Percentiles rank a stretch among this genome's conserved stretches.
These are phyloP conservation scores for Brachypterus glaber DNA, from an alignment of 2,888 invertebrate genomes.

Conservation along the genomic window DNA sequence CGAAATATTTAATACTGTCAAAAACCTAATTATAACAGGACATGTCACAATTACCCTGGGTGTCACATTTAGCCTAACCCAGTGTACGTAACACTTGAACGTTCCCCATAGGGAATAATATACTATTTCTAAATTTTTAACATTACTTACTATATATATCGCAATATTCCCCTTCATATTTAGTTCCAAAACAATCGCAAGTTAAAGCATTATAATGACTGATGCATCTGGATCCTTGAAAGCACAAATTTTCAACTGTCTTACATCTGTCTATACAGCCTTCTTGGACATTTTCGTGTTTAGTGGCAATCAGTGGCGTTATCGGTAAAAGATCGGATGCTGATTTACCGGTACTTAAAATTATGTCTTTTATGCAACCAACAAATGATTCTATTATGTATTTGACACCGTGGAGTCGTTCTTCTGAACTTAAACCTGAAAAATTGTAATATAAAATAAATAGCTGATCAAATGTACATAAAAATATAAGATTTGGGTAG, in stretches of 20 bases:
- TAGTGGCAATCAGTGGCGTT: conserved; percentile 73
- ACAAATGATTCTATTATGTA: conserved; percentile 90
- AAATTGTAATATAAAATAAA: conserved; percentile 12
- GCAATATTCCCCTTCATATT: conserved; percentile 85
- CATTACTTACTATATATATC: conserved; percentile 82
- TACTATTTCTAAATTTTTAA: too few species aligned
- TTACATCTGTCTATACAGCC: conserved; percentile 79
- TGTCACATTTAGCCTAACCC: too few species aligned
- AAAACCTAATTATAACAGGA: too few species aligned
- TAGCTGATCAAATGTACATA: conserved; percentile 4
- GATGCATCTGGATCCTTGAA: conserved; percentile 78
- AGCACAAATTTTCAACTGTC: conserved; percentile 75
- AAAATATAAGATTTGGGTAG: conserved; percentile 3
- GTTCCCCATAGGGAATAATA: too few species aligned
- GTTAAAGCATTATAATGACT: conserved; percentile 84
- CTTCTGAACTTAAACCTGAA: conserved; percentile 75
- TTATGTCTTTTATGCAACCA: conserved; percentile 82
- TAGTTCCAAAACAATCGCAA: conserved; percentile 89
- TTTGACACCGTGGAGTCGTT: conserved; percentile 79
- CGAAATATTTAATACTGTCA: too few species aligned
- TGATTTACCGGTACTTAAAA: conserved; percentile 75
- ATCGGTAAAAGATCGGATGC: conserved; percentile 75
- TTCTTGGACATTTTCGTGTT: conserved; percentile 82
- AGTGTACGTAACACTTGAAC: too few species aligned
- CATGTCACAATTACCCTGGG: too few species aligned